Evolutionary conservation across 2,797 vertebrate genomes (phyloP).

Genomic region (Xenops minutus): DNA sequence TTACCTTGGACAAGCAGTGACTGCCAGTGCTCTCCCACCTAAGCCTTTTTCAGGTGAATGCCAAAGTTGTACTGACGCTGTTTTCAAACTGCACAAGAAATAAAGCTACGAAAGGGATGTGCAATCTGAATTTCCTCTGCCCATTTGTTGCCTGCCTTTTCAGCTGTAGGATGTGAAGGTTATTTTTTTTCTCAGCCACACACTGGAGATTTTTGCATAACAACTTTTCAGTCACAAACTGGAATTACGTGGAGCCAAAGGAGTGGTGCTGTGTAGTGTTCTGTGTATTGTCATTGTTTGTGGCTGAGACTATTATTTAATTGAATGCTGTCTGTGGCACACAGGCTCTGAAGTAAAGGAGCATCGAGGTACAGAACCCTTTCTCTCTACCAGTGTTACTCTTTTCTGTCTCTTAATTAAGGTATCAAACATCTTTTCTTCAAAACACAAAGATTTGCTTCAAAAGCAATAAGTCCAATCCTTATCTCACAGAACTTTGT

Average conservation of each 20-base stretch:
- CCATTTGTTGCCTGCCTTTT: background rate
- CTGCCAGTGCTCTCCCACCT: background rate
- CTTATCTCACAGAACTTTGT: background rate
- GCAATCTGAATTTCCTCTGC: conserved; percentile 3
- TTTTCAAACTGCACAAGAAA: conserved; percentile 25
- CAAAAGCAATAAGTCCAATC: background rate
- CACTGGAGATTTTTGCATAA: background rate
- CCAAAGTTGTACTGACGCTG: conserved; percentile 37
- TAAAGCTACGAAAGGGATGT: conserved; percentile 14
- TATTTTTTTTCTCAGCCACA: background rate
- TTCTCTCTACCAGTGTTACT: conserved; percentile 1
- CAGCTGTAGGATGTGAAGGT: background rate
- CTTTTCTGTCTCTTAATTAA: background rate
- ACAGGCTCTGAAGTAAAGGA: conserved; percentile 21
- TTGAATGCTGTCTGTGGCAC: conserved; percentile 19
- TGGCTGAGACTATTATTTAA: background rate
- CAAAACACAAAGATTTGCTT: background rate
- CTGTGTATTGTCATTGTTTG: background rate
- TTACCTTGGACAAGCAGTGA: background rate
- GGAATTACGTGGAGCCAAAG: conserved; percentile 34
- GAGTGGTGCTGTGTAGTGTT: background rate
- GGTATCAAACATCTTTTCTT: background rate
- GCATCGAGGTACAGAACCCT: background rate
- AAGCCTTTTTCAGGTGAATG: background rate
- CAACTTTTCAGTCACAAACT: background rate